phyloP scores from a whole-genome alignment of 2,113 vertebrate species.

The Neotragus pygmaeus region DNA sequence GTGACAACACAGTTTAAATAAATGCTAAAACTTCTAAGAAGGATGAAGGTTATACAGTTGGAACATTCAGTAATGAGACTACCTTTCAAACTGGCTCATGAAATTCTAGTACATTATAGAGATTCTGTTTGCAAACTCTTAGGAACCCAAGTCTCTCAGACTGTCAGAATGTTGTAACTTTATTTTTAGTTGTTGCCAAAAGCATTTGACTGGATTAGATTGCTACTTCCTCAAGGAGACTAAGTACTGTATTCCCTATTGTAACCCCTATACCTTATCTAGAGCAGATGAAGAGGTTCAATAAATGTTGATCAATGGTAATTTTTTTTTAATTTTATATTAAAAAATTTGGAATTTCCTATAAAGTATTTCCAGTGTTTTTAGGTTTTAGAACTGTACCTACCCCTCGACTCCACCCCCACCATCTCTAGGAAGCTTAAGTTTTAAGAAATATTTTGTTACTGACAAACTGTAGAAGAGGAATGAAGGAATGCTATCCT shows the following conservation, averaged over 20 bases:
- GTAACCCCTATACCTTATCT: not conserved
- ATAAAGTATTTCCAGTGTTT: slow-evolving; percentile 2
- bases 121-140: not conserved
- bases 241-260: not conserved
- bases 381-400: not conserved
- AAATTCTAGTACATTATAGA: not conserved
- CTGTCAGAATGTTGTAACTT: not conserved
- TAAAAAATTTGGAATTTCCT: not conserved
- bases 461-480: not conserved
- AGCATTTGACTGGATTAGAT: not conserved
- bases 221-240: not conserved
- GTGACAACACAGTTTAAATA: not conserved
- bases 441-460: slow-evolving; percentile 14
- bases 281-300: not conserved
- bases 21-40: not conserved
- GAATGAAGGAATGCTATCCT: not conserved
- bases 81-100: not conserved
- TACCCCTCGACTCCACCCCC: not conserved
- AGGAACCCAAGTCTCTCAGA: not conserved
- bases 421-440: not conserved
- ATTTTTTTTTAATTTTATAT: not conserved
- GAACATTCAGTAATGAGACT: not conserved
- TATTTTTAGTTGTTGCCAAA: not conserved
- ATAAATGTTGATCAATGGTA: not conserved
- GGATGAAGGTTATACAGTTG: not conserved